phyloP scores from a whole-genome alignment of 2,888 invertebrate species.

The Papilio protenor region DNA sequence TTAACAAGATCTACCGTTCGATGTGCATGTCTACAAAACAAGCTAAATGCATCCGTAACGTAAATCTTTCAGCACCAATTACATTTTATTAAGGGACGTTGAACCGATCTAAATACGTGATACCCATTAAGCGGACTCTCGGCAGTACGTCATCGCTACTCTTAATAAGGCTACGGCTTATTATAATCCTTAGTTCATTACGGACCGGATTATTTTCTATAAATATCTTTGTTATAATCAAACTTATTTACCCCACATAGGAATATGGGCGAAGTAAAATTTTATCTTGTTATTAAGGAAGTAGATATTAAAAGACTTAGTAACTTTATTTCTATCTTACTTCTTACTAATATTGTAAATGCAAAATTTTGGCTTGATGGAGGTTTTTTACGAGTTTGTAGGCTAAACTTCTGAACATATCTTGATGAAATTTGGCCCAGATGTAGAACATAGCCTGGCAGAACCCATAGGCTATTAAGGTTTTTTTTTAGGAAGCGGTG shows the following conservation, averaged over 20 bases:
- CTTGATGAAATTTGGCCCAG: too few relatives aligned
- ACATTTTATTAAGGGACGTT: constrained; percentile 23
- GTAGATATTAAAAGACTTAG: too few relatives aligned
- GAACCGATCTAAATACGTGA: constrained; percentile 16
- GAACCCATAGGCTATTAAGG: too few relatives aligned
- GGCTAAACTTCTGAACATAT: too few relatives aligned
- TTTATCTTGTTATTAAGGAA: not conserved
- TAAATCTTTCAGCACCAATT: constrained; percentile 16
- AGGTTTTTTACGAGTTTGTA: too few relatives aligned
- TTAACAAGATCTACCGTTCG: not conserved
- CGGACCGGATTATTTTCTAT: not conserved
- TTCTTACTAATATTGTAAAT: too few relatives aligned
- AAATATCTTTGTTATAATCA: not conserved
- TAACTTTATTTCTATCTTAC: too few relatives aligned
- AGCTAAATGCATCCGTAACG: constrained; percentile 17
- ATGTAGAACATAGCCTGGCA: too few relatives aligned
- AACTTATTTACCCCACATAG: not conserved
- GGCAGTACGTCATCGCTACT: constrained; percentile 8
- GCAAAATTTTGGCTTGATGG: too few relatives aligned
- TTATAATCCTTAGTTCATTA: constrained; percentile 1
- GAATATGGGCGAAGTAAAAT: not conserved
- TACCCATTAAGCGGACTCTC: constrained; percentile 13
- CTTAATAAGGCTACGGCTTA: constrained; percentile 13
- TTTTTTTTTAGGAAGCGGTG: too few relatives aligned
- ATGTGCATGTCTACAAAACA: constrained; percentile 5